Percentiles rank a stretch among this genome's conserved stretches.
Conservation (phyloP, 2,113 vertebrate species). For the Excalfactoria chinensis region DNA sequence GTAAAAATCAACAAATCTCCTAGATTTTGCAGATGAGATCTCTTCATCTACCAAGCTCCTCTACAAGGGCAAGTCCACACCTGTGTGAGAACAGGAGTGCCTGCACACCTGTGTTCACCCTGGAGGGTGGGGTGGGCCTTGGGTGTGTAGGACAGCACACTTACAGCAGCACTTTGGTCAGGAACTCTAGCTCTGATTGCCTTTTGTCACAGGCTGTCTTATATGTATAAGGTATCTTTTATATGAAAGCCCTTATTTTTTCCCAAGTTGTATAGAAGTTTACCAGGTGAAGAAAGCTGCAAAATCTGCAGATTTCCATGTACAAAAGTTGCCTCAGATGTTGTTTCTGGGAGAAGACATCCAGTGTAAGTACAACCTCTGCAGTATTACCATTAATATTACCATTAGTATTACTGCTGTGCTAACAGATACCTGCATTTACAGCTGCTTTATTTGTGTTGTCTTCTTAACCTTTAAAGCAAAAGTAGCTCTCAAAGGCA, state of each 20-base stretch:
- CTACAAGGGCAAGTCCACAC: not conserved
- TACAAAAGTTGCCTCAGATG: not conserved
- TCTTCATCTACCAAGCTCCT: not conserved
- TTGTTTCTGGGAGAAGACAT: not conserved
- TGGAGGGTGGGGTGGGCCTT: too few relatives aligned
- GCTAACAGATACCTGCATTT: not conserved
- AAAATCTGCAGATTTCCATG: not conserved
- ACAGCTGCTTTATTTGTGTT: not conserved
- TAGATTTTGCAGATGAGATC: rapidly evolving
- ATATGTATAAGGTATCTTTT: not conserved
- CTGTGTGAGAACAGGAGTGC: not conserved
- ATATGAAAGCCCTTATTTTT: rapidly evolving
- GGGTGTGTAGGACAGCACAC: not conserved
- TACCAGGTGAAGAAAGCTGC: not conserved
- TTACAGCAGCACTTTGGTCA: not conserved
- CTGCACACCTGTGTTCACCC: not conserved
- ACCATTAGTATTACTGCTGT: not conserved
- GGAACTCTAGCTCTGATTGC: not conserved
- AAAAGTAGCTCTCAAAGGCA: not conserved
- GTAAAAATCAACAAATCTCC: not conserved
- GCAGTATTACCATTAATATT: not conserved
- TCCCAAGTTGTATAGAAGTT: not conserved
- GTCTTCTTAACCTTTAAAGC: not conserved
- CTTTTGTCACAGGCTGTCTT: not conserved
- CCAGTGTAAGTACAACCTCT: not conserved